Evolutionary conservation across 2,797 vertebrate genomes (phyloP).

Genomic region (Alauda arvensis): DNA sequence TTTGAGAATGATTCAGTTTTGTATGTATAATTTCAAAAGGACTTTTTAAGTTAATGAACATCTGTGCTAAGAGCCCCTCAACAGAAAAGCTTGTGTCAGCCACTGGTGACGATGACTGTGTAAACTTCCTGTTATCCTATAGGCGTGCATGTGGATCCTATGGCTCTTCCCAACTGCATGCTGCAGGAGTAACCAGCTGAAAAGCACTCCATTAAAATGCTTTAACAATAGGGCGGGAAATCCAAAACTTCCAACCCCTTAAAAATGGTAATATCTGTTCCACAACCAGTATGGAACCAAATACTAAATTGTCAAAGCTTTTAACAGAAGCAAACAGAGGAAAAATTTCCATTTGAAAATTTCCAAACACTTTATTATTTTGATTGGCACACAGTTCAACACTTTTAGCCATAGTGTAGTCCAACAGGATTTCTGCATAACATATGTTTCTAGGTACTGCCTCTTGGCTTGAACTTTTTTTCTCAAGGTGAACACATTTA

Average conservation of each 20-base stretch:
- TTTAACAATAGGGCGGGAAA: background rate
- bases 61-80: slow-evolving; percentile 49
- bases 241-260: background rate
- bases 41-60: slow-evolving; percentile 61
- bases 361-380: background rate
- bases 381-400: background rate
- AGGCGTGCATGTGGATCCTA: background rate
- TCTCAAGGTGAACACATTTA: background rate
- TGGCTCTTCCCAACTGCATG: background rate
- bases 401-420: background rate
- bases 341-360: background rate
- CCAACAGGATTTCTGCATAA: background rate
- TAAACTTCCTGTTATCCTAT: slow-evolving; percentile 37
- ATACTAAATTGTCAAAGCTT: background rate
- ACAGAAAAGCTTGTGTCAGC: slow-evolving; percentile 59
- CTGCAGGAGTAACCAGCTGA: background rate
- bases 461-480: background rate
- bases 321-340: background rate
- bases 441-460: background rate
- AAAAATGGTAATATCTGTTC: background rate
- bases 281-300: background rate
- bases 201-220: background rate
- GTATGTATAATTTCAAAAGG: slow-evolving; percentile 54
- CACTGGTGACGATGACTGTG: slow-evolving; percentile 3
- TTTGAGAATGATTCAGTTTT: slow-evolving; percentile 61